A percentile compares a stretch with the other conserved stretches of the same genome.
phyloP scores from a whole-genome alignment of 2,888 invertebrate species.

The Polyommatus icarus region DNA sequence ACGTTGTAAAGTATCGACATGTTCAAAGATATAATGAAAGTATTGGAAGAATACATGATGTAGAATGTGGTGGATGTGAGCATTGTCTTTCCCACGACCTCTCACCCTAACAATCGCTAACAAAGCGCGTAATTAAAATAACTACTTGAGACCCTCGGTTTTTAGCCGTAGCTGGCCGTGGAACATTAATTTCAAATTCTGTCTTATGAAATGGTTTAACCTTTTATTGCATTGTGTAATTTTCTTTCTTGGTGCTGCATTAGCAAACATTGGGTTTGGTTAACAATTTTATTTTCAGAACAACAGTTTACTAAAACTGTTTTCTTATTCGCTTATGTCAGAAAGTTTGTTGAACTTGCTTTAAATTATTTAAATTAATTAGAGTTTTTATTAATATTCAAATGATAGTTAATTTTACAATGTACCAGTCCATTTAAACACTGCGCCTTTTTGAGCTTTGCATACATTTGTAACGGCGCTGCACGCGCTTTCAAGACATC shows the following conservation, averaged over 20 bases:
- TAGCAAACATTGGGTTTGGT: neutral
- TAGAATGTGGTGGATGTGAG: slow-evolving; percentile 30
- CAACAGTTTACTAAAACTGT: no score
- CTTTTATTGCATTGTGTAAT: slow-evolving; percentile 33
- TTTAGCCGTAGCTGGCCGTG: slow-evolving; percentile 43
- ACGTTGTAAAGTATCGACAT: neutral
- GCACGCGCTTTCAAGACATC: neutral
- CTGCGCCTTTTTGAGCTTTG: neutral
- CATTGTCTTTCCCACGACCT: slow-evolving; percentile 49
- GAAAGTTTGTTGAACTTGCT: no score
- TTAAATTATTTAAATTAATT: no score
- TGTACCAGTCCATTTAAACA: neutral
- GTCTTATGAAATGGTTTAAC: slow-evolving; percentile 41
- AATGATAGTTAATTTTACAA: neutral
- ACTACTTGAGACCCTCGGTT: slow-evolving; percentile 49
- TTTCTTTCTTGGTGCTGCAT: neutral
- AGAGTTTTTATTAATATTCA: neutral
- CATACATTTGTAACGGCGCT: slow-evolving; percentile 24
- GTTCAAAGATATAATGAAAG: neutral
- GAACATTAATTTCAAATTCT: slow-evolving; percentile 39
- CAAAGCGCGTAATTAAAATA: slow-evolving; percentile 56
- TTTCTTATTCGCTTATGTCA: no score
- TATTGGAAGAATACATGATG: slow-evolving; percentile 11
- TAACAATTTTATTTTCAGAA: neutral
- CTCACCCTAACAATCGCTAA: slow-evolving; percentile 65